These are phyloP conservation scores for Dynastes tityus DNA, from an alignment of 2,888 invertebrate genomes.

Conservation along the genomic window DNA sequence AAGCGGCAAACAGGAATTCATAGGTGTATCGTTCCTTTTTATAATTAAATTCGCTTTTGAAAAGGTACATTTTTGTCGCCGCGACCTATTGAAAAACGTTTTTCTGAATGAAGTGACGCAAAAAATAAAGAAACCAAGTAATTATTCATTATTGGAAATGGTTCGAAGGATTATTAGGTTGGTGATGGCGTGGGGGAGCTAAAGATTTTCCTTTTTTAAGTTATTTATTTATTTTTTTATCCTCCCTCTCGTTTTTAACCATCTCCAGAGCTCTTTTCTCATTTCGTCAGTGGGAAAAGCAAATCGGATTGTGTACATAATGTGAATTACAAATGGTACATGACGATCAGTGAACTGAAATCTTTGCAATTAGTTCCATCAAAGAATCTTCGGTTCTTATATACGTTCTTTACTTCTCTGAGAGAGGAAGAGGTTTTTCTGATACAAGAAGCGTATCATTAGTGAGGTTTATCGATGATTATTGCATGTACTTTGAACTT, in stretches of 20 bases:
- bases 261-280: constrained; percentile 51
- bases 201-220: constrained; percentile 60
- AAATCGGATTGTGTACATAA: constrained; percentile 67
- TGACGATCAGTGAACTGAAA: constrained; percentile 69
- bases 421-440: constrained; percentile 64
- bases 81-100: constrained; percentile 19
- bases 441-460: constrained; percentile 69
- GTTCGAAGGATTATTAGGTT: constrained; percentile 64
- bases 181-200: not conserved
- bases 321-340: constrained; percentile 66
- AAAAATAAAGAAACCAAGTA: constrained; percentile 60
- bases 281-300: constrained; percentile 60
- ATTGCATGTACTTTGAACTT: constrained; percentile 66
- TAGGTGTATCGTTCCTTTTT: constrained; percentile 8
- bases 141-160: constrained; percentile 67
- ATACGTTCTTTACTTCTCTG: constrained; percentile 65
- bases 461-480: constrained; percentile 70
- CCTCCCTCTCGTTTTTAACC: constrained; percentile 11
- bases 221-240: constrained; percentile 61
- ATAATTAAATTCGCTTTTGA: constrained; percentile 35
- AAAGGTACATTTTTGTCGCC: not conserved
- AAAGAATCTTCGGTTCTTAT: constrained; percentile 65
- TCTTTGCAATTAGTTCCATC: constrained; percentile 71
- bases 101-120: not conserved
- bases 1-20: not conserved